These are phyloP conservation scores for Ciconia stormi DNA, from an alignment of 2,113 vertebrate species.

Conservation along the genomic window DNA sequence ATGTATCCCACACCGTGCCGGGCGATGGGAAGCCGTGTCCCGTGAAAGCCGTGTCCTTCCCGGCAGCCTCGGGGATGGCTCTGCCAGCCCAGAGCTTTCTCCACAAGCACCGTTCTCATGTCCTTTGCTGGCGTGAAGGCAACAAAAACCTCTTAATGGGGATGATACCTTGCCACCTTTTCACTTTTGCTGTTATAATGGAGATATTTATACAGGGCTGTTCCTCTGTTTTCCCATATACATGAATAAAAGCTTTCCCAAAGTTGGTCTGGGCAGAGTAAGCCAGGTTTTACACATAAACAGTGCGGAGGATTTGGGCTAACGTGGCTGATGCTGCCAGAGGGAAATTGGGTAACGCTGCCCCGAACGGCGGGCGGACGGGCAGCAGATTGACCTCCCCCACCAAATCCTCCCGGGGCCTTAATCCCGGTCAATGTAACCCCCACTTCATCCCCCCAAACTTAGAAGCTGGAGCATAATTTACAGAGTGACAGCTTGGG, in stretches of 20 bases:
- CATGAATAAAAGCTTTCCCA: not conserved
- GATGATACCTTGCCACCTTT: not conserved
- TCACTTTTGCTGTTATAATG: not conserved
- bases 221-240: not conserved
- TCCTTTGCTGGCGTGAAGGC: not conserved
- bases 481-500: not conserved
- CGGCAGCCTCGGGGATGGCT: not conserved
- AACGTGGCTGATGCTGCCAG: not conserved
- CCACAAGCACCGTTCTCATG: rapidly evolving
- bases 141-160: not conserved
- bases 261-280: not conserved
- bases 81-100: not conserved
- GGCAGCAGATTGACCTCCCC: not conserved
- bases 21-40: not conserved
- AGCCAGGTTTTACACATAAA: not conserved
- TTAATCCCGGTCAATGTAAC: not conserved
- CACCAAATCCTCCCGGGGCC: not conserved
- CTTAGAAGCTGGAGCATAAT: not conserved
- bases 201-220: not conserved
- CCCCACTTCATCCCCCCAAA: not conserved
- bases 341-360: rapidly evolving
- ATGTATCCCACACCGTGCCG: rapidly evolving
- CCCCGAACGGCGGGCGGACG: rapidly evolving
- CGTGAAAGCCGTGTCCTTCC: not conserved
- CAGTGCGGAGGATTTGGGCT: not conserved